Evolutionary conservation across 2,797 vertebrate species (phyloP), one percentile per base, ranked within the genome.

Genomic region (Clarias laeviceps): DNA sequence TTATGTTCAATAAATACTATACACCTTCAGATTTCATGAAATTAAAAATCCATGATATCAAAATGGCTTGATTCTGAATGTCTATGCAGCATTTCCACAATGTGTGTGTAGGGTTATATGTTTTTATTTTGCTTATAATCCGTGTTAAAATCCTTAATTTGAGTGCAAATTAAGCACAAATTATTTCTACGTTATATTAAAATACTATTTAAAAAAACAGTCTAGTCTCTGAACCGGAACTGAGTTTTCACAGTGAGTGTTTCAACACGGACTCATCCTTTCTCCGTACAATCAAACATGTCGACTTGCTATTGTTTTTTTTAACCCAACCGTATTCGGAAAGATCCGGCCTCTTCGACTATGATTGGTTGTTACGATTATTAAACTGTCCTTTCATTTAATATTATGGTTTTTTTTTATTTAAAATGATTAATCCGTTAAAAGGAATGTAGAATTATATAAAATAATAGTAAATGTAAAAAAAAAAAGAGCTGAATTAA

Each of bases 161-260:
- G 20, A 37, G 12, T 22, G 27, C 18, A 59, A 77, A 9, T 18
- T 40, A 7, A 20, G 1, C 1, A 20, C 20, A 80, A 29, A 45
- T 80, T 9, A 0, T 2, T 18, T 20, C 7, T 18, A n/a, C 6
- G 9, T 45, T 40, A 12, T 24, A 6, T 11, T 45, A 11, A 61
- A 78, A 37, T 61, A 22, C 12, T 4, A 2, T 20, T 3, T 20
- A 59, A 61, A 24, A 22, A 57, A 77, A 56, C 3, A 5, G 5
- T 24, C 7, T 79, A 9, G 15, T 80, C n/a, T 66, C 9, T 22
- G 54, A 7, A 45, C 40, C 79, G 79, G 79, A 81, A 81, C 61
- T 80, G 27, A 54, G 9, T 54, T 81, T 66, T 8, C 5, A 0
- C 3, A 54, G 40, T 81, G 11, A 22, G 9, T 66, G 40, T 81